Evolutionary conservation across 1,140 invertebrate genomes (phyloP), one percentile per base, ranked within the genome.

Genomic region (Ditylenchus dipsaci): DNA sequence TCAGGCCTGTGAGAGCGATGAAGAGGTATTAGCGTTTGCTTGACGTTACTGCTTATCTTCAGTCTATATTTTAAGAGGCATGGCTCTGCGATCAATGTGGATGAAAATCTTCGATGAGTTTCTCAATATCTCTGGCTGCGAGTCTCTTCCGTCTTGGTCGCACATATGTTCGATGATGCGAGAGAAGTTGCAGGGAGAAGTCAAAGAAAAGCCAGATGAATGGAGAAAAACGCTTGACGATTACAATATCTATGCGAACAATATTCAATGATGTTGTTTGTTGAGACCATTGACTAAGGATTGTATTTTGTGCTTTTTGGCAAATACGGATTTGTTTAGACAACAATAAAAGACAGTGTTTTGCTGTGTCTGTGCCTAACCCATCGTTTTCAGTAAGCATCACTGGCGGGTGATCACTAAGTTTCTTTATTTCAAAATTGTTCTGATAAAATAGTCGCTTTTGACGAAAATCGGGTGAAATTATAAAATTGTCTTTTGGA

Each of bases 121-220:
- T 27, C 60, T 76, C 17, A 76, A 76, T 63, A 76, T 76, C 57
- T 70, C 75, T 9, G n/a, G 19, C 17, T 76, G 74, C 77, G 38
- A 58, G n/a, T 47, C 62, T 17, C 15, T 75, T 26, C 74, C 74
- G 19, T n/a, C 43, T 17, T 76, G 74, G 74, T 23, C 21, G 0
- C 26, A n/a, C 11, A 29, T 63, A 19, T 49, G n/a, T 38, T 13
- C 15, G 0, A 29, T 23, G 9, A 68, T 74, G 43, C 43, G 57
- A 26, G 23, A 70, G n/a, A 21, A 69, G 17, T 57, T 74, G 21
- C 23, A 15, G 13, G 59, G 70, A 0, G 19, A 58, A 0, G 26
- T 61, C 27, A 47, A 56, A 21, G 59, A 33, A 7, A 53, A 76
- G 21, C 69, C 43, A 17, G 19, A 30, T 8, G 61, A 49, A n/a